Base-by-base conservation (phyloP, 1,140 invertebrate genomes). In the Nylanderia fulva region DNA sequence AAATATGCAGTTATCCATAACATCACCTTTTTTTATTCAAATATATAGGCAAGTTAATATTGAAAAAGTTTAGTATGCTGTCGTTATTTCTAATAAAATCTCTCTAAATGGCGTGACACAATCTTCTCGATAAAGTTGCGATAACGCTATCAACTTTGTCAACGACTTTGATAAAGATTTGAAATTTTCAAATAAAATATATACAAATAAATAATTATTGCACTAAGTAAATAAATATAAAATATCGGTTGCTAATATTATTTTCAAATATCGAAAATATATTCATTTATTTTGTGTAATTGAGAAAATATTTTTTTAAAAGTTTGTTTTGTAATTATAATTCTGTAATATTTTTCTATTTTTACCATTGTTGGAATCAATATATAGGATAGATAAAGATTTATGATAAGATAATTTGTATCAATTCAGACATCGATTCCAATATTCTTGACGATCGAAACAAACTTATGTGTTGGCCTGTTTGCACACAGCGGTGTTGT, bases 1-100 rank as follows among this genome's bases (percentile, higher is more conserved):
- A 29, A 54, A 29, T 39, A 18, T 60, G 15, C 5, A 29, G 4
- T 13, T 61, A 56, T 61, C 11, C 24, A 7, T n/a, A 27, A 27
- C 24, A 48, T 29, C 39, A 21, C n/a, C 18, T 64, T 29, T 56
- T n/a, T 66, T 76, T 45, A 29, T 29, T 0, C 63, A 48, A 76
- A 15, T 9, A n/a, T n/a, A n/a, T 4, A 15, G n/a, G n/a, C n/a
- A n/a, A 61, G 54, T 42, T 24, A 60, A 85, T 89, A 92, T 93
- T 91, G 91, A 92, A 92, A 93, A 92, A 93, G 89, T 92, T 92
- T 52, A 39, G 68, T 45, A 69, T 33, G 72, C 52, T 75, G 86
- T 84, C 74, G 88, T 56, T 82, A 91, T 91, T 89, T 91, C 86
- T 92, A 90, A 93, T 93, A 92, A 90, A 92, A 85, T 52, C 61